These are phyloP conservation scores for Phoeniculus purpureus DNA, from an alignment of 2,797 vertebrate genomes.

Conservation along the genomic window DNA sequence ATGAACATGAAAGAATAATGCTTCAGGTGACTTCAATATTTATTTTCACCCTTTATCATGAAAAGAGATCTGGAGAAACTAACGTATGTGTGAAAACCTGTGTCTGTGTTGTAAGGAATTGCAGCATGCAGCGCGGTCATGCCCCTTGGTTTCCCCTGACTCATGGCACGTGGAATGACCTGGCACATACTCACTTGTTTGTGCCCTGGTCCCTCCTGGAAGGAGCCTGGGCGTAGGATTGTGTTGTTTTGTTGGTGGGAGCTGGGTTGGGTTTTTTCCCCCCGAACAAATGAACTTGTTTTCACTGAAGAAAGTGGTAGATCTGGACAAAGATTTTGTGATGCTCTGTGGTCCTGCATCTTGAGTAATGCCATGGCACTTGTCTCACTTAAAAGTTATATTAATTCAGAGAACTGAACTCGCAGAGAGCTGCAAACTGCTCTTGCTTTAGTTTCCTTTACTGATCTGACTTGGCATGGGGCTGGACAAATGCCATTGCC, in stretches of 20 bases:
- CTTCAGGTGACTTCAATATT: background rate
- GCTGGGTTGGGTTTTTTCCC: background rate
- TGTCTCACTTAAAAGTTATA: background rate
- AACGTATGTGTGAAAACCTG: accelerated
- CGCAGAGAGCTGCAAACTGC: background rate
- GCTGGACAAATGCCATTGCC: background rate
- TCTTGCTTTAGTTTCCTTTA: background rate
- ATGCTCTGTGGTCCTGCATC: background rate
- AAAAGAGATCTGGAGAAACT: background rate
- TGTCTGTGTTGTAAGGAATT: background rate
- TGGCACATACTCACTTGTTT: accelerated
- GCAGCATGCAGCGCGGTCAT: accelerated
- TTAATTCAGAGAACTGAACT: constrained; percentile 6
- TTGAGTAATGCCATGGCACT: background rate
- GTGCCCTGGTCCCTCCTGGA: background rate
- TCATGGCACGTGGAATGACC: background rate
- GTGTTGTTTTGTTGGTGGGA: too few species aligned
- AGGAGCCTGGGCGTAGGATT: background rate
- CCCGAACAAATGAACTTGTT: background rate
- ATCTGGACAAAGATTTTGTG: background rate
- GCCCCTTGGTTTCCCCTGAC: background rate
- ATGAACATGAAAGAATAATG: background rate
- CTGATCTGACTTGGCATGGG: background rate
- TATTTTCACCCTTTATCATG: background rate
- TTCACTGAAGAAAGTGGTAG: background rate